Conservation (phyloP, 2,797 vertebrate species). For the Heteromormyrus szaboi region DNA sequence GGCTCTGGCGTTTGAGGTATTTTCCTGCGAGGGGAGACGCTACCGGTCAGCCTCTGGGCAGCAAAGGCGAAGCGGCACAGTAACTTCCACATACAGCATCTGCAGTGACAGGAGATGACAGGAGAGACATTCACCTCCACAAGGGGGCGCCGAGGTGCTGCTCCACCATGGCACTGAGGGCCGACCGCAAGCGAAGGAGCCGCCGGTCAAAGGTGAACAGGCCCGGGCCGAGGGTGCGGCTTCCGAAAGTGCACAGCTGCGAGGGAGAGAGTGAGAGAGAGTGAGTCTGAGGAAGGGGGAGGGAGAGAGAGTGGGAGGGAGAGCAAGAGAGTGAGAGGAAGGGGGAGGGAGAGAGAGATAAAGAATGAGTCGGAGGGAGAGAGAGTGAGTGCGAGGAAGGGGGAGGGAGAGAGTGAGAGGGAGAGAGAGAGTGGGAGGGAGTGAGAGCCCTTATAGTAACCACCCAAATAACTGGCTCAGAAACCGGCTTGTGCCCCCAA, state of each 20-base stretch:
- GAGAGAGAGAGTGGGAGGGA: not conserved
- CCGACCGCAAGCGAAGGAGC: constrained; percentile 80
- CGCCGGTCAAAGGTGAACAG: constrained; percentile 84
- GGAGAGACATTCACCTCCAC: constrained; percentile 71
- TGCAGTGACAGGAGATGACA: not conserved
- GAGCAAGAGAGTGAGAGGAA: too few relatives aligned
- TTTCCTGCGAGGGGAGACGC: constrained; percentile 60
- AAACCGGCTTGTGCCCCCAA: not conserved
- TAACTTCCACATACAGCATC: not conserved
- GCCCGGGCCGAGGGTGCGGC: constrained; percentile 74
- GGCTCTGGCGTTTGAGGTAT: constrained; percentile 79
- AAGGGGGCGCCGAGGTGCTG: constrained; percentile 80
- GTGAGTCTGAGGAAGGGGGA: not conserved
- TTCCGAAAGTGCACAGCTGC: constrained; percentile 83
- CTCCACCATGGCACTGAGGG: constrained; percentile 84
- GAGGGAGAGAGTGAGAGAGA: not conserved
- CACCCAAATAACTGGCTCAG: not conserved
- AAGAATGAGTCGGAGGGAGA: too few relatives aligned
- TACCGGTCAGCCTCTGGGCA: not conserved
- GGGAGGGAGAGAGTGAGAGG: not conserved
- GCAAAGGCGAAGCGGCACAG: not conserved
- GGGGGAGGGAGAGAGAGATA: too few relatives aligned
- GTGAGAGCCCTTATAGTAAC: not conserved
- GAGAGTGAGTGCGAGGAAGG: too few relatives aligned
- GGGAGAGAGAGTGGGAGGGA: not conserved